phyloP scores from a whole-genome alignment of 92 coral and sea anemone species.

The Actinernus sp. region DNA sequence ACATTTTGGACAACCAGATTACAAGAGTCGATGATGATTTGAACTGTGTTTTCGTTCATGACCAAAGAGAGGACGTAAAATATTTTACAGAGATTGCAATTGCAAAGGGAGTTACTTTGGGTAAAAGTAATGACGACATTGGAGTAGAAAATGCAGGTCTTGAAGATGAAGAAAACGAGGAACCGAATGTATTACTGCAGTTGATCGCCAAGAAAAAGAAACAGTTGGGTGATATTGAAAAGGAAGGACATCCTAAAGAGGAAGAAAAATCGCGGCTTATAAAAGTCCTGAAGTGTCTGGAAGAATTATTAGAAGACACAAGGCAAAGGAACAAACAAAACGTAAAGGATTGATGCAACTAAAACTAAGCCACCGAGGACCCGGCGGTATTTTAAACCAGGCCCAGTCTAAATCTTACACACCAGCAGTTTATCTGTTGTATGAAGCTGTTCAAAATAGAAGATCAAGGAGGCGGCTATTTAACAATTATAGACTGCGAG shows the following conservation, averaged over 20 bases:
- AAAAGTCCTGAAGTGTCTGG: slow-evolving; percentile 28
- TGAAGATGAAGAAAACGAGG: neutral
- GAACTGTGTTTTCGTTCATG: slow-evolving; percentile 7
- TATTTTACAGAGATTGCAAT: neutral
- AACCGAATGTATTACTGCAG: neutral
- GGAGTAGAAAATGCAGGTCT: neutral
- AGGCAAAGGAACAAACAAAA: neutral
- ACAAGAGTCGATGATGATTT: slow-evolving; percentile 10
- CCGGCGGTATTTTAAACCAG: no score
- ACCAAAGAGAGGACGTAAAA: slow-evolving; percentile 12
- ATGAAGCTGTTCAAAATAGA: no score
- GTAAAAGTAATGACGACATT: no score
- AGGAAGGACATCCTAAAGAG: slow-evolving; percentile 4
- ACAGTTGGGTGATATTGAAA: slow-evolving; percentile 1
- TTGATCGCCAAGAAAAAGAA: slow-evolving; percentile 31
- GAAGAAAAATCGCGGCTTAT: slow-evolving; percentile 17
- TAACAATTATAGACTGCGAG: no score
- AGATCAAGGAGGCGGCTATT: no score
- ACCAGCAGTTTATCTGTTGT: no score
- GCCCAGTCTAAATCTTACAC: no score
- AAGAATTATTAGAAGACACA: slow-evolving; percentile 8
- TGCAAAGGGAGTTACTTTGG: neutral
- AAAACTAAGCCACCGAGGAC: no score
- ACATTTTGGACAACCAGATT: slow-evolving; percentile 17
- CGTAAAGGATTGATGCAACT: no score